These are phyloP conservation scores for Acanthosepion esculentum DNA, from an alignment of 2,888 invertebrate genomes.

Conservation along the genomic window DNA sequence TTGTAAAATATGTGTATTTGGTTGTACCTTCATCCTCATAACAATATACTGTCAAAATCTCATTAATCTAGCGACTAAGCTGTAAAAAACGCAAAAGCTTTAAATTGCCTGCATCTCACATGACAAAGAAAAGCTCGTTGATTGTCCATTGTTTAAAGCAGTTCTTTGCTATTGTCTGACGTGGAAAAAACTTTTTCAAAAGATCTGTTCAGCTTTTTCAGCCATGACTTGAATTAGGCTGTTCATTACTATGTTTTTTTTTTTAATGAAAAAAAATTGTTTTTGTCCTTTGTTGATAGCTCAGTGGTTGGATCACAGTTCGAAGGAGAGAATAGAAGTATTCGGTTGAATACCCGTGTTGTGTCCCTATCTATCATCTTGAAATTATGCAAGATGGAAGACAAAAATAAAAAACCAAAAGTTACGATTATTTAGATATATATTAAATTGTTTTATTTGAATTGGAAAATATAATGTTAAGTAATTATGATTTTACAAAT, in stretches of 20 bases:
- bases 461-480: too few relatives aligned
- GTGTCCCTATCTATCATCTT: too few relatives aligned
- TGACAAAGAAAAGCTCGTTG: background rate
- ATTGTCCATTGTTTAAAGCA: background rate
- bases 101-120: background rate
- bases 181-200: background rate
- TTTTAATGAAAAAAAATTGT: background rate
- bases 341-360: too few relatives aligned
- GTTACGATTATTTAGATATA: too few relatives aligned
- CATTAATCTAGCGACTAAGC: background rate
- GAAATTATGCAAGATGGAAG: too few relatives aligned
- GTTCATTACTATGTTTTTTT: background rate
- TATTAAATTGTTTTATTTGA: too few relatives aligned
- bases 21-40: background rate
- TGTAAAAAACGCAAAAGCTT: background rate
- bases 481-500: too few relatives aligned
- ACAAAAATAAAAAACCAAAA: too few relatives aligned
- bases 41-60: background rate
- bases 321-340: too few relatives aligned
- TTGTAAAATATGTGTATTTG: background rate
- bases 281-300: background rate
- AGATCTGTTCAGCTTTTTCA: background rate
- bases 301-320: background rate
- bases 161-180: background rate
- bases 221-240: background rate